phyloP scores from a whole-genome alignment of 2,113 vertebrate species.

The Heptranchias perlo region DNA sequence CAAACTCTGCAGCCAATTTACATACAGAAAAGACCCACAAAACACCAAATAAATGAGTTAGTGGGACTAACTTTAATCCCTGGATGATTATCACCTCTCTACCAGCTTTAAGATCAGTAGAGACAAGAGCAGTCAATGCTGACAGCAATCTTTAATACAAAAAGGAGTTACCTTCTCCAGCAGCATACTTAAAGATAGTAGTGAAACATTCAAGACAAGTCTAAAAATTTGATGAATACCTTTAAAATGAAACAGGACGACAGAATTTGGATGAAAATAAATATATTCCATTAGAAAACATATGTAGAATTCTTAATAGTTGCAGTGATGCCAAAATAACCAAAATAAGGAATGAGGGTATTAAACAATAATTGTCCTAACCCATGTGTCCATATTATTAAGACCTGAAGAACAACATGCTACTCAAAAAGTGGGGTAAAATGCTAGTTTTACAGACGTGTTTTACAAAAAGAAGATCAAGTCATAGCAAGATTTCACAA shows the following conservation, averaged over 20 bases:
- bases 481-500: not conserved
- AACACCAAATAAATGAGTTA: not conserved
- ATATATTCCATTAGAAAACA: not conserved
- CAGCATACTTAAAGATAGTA: not conserved
- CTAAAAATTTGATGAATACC: not conserved
- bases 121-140: not conserved
- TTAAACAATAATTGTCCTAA: not conserved
- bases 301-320: not conserved
- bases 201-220: not conserved
- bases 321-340: not conserved
- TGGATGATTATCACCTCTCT: not conserved
- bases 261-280: not conserved
- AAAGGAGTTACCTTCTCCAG: not conserved
- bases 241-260: not conserved
- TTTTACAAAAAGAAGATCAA: not conserved
- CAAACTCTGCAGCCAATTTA: not conserved
- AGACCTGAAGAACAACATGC: not conserved
- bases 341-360: constrained; percentile 11
- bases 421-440: not conserved
- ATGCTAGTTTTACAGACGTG: not conserved
- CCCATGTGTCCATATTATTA: not conserved
- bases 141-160: not conserved
- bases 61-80: not conserved
- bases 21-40: not conserved
- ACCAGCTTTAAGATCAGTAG: not conserved